Evolutionary conservation across 2,113 vertebrate genomes (phyloP).

Genomic region (Paedocypris sp.): DNA sequence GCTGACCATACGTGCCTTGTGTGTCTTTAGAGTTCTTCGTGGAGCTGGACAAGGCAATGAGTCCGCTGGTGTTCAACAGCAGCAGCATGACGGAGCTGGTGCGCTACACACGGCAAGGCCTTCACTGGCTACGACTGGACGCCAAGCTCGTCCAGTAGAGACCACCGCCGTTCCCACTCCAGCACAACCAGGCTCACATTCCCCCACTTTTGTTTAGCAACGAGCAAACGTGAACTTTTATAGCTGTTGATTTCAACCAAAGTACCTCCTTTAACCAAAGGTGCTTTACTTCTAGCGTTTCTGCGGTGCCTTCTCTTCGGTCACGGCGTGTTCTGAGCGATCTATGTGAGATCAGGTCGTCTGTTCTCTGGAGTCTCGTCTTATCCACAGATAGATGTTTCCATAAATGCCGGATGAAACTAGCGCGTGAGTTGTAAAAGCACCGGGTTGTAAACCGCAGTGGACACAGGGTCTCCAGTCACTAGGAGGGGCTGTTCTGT

Average conservation of each 20-base stretch:
- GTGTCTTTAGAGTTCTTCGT: slow-evolving; percentile 81
- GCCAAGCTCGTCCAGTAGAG: slow-evolving; percentile 72
- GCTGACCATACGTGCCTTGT: too few relatives aligned
- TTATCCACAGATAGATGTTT: too few relatives aligned
- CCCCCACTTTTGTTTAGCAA: slow-evolving; percentile 5
- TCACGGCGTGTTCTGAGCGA: too few relatives aligned
- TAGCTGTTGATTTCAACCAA: slow-evolving; percentile 52
- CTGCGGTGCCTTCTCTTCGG: slow-evolving; percentile 67
- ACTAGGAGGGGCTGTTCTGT: too few relatives aligned
- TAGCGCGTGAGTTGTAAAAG: too few relatives aligned
- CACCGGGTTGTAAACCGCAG: too few relatives aligned
- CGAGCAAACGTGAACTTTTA: slow-evolving; percentile 13
- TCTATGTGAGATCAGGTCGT: too few relatives aligned
- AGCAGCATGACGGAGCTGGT: slow-evolving; percentile 98
- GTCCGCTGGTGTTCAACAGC: slow-evolving; percentile 90
- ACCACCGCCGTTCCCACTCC: slow-evolving; percentile 27
- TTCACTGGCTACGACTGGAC: slow-evolving; percentile 93
- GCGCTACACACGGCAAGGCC: slow-evolving; percentile 91
- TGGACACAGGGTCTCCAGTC: too few relatives aligned
- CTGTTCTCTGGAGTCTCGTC: too few relatives aligned
- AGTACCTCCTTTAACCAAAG: slow-evolving; percentile 71
- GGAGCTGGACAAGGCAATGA: slow-evolving; percentile 96
- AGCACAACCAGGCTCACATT: not conserved
- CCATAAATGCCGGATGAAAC: too few relatives aligned
- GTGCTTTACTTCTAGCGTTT: slow-evolving; percentile 68